Evolutionary conservation across 1,140 invertebrate species (phyloP).

Genomic region (Drosophila baimaii): DNA sequence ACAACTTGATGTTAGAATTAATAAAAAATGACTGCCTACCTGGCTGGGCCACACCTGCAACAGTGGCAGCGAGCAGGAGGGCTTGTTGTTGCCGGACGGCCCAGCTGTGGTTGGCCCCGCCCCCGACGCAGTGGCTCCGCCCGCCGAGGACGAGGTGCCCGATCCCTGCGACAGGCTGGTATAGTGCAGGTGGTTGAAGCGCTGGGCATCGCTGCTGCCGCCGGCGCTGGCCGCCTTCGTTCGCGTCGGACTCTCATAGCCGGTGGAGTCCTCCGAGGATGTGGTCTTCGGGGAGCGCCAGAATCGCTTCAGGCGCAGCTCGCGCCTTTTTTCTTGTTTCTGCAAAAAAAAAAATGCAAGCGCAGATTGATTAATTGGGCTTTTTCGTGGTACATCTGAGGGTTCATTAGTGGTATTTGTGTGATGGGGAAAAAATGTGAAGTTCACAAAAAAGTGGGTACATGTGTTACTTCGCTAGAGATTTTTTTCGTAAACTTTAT

Average conservation of each 20-base stretch:
- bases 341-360: conserved; percentile 42
- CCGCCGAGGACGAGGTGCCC: conserved; percentile 61
- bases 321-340: conserved; percentile 85
- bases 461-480: background rate
- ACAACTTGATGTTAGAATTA: background rate
- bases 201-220: conserved; percentile 71
- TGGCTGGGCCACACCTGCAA: conserved; percentile 88
- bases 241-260: conserved; percentile 83
- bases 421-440: background rate
- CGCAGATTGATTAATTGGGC: conserved; percentile 26
- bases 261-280: conserved; percentile 83
- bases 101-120: conserved; percentile 36
- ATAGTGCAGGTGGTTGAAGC: conserved; percentile 83
- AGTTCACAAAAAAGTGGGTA: background rate
- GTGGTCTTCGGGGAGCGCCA: conserved; percentile 85
- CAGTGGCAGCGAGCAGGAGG: conserved; percentile 87
- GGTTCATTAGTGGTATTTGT: conserved; percentile 8
- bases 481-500: background rate
- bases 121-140: conserved; percentile 29
- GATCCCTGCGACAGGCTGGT: conserved; percentile 79
- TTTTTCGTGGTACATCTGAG: background rate
- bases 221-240: conserved; percentile 62
- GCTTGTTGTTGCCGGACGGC: conserved; percentile 68
- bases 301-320: conserved; percentile 85
- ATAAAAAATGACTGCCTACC: conserved; percentile 54